Percentiles rank a stretch among this genome's conserved stretches.
These are phyloP conservation scores for Lota lota DNA, from an alignment of 2,113 vertebrate species.

Conservation along the genomic window DNA sequence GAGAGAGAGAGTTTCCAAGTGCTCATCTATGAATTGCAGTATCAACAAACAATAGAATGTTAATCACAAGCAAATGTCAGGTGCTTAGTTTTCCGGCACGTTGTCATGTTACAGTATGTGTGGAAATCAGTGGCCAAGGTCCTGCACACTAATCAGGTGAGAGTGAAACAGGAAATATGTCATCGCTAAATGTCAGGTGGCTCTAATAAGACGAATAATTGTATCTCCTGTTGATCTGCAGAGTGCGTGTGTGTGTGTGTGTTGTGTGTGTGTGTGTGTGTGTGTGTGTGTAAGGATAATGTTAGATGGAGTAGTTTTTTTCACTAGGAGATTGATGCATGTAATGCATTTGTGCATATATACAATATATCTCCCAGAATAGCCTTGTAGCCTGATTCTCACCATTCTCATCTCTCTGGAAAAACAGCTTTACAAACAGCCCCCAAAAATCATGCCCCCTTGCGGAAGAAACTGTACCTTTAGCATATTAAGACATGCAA, in stretches of 20 bases:
- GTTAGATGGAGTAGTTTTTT: neutral
- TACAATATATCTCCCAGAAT: neutral
- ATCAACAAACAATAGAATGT: neutral
- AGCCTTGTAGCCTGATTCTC: no score
- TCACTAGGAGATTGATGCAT: neutral
- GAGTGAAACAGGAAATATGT: conserved; percentile 37
- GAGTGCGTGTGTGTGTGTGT: conserved; percentile 3
- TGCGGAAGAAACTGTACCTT: no score
- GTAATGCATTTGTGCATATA: neutral
- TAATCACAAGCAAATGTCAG: neutral
- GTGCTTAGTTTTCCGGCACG: conserved; percentile 10
- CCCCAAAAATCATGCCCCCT: no score
- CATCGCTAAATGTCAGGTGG: conserved; percentile 60
- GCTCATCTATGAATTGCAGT: no score
- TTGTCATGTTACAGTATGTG: conserved; percentile 11
- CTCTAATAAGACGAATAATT: conserved; percentile 48
- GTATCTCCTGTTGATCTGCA: conserved; percentile 31
- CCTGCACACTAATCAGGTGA: conserved; percentile 29
- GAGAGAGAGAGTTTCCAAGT: no score
- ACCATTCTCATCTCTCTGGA: no score
- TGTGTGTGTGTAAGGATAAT: neutral
- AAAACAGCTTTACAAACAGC: no score
- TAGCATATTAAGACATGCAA: no score
- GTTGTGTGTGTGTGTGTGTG: conserved; percentile 1
- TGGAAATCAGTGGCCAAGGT: conserved; percentile 21